phyloP scores from a whole-genome alignment of 2,113 vertebrate genomes.

The Miniopterus natalensis region DNA sequence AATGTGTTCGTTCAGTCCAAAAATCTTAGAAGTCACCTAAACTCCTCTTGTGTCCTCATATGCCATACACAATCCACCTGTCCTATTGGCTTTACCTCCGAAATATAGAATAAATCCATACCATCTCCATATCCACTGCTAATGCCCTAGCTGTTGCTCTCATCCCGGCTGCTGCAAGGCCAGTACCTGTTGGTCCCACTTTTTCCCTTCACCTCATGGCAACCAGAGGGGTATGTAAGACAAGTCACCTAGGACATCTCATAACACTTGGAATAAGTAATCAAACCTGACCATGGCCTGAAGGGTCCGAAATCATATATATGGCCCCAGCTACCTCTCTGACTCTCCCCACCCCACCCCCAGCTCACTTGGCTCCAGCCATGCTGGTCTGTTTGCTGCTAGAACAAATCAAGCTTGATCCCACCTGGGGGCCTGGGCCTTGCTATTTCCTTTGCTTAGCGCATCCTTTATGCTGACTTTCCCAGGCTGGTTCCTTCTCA shows the following conservation, averaged over 20 bases:
- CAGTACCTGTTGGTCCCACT: background rate
- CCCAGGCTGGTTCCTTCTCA: background rate
- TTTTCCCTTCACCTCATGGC: background rate
- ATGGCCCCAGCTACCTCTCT: background rate
- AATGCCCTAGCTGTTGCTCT: fast-evolving
- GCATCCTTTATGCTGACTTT: background rate
- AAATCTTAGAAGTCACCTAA: background rate
- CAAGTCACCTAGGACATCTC: background rate
- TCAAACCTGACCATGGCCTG: background rate
- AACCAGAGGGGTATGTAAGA: background rate
- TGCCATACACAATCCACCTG: background rate
- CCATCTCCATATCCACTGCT: background rate
- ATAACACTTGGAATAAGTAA: background rate
- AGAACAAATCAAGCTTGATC: background rate
- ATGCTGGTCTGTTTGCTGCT: background rate
- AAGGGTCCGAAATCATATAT: background rate
- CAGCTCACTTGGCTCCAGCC: background rate
- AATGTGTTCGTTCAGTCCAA: background rate
- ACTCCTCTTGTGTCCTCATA: background rate
- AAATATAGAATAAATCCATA: background rate
- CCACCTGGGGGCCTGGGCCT: background rate
- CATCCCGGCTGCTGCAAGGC: fast-evolving
- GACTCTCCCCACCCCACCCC: too few species aligned
- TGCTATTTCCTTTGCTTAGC: background rate
- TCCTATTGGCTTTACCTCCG: background rate